Evolutionary conservation across 2,113 vertebrate genomes (phyloP), one percentile per base, ranked within the genome.

Genomic region (Sebastes fasciatus): DNA sequence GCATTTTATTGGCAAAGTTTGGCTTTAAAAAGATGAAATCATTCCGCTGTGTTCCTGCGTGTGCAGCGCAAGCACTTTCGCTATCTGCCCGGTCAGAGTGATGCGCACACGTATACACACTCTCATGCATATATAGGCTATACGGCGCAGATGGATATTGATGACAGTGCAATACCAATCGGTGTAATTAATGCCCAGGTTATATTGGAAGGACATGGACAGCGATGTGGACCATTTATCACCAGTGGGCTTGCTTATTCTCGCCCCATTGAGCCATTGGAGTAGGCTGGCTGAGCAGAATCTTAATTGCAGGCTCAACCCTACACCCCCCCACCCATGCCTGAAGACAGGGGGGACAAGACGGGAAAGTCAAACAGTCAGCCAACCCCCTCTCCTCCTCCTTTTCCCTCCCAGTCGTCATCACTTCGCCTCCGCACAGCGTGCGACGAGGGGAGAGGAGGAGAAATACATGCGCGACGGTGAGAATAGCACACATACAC

Each of bases 141-240:
- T 34, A 12, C 4, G 70, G 78, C 64, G 74, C 87, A 87, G 90
- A 91, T 87, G 70, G 86, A 85, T 93, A 94, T 94, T 94, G 94
- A 95, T 95, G 94, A 94, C 89, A 68, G 88, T 70, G 90, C 92
- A 90, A 92, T 92, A 90, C 90, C 93, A 93, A 92, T 93, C 86
- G 91, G 91, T 93, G 92, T 96, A 95, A 95, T 96, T 94, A 95
- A 95, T 95, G 93, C 79, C 83, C 85, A 83, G 89, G 94, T 94
- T 94, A 91, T 93, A 91, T 88, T 86, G 90, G 88, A 91, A 90
- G 91, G 93, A 95, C 93, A 74, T 88, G 87, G 88, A 89, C 81
- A 79, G 84, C 42, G 70, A 88, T 89, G 87, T 71, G 90, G 89
- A 90, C 88, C 89, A 95, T 95, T 95, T 91, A 95, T 95, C 94